These are phyloP conservation scores for Drosophila longiperda DNA, from an alignment of 2,888 invertebrate species.

Conservation along the genomic window DNA sequence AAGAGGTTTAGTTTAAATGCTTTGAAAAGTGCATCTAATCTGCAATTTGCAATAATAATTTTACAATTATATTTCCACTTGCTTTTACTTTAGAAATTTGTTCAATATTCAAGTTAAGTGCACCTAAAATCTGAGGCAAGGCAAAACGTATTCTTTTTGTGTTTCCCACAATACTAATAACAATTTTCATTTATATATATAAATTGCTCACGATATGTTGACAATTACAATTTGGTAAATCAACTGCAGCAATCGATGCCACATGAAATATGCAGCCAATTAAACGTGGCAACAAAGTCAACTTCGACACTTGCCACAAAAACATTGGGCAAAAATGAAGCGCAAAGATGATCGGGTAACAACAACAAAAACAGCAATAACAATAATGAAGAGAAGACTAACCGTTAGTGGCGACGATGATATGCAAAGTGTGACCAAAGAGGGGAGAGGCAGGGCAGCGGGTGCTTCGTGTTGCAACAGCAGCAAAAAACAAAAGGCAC, in stretches of 20 bases:
- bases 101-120: background rate
- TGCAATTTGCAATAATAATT: constrained; percentile 3
- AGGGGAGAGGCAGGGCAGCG: background rate
- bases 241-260: constrained; percentile 32
- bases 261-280: constrained; percentile 61
- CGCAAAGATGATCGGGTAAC: constrained; percentile 17
- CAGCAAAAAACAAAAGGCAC: constrained; percentile 44
- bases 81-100: background rate
- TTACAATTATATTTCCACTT: background rate
- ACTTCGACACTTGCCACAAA: constrained; percentile 46
- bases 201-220: constrained; percentile 49
- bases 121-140: background rate
- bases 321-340: constrained; percentile 48
- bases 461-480: constrained; percentile 13
- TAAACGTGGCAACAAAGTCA: constrained; percentile 42
- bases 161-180: constrained; percentile 52
- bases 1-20: constrained; percentile 14
- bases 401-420: constrained; percentile 54
- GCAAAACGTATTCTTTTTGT: background rate
- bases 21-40: constrained; percentile 9
- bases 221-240: constrained; percentile 56
- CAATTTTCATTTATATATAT: constrained; percentile 14
- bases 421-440: constrained; percentile 64
- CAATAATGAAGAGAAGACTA: constrained; percentile 18
- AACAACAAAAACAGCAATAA: constrained; percentile 10